A percentile compares a stretch with the other conserved stretches of the same genome.
Conservation (phyloP, 1,140 invertebrate species). For the Wiebesia pumilae region DNA sequence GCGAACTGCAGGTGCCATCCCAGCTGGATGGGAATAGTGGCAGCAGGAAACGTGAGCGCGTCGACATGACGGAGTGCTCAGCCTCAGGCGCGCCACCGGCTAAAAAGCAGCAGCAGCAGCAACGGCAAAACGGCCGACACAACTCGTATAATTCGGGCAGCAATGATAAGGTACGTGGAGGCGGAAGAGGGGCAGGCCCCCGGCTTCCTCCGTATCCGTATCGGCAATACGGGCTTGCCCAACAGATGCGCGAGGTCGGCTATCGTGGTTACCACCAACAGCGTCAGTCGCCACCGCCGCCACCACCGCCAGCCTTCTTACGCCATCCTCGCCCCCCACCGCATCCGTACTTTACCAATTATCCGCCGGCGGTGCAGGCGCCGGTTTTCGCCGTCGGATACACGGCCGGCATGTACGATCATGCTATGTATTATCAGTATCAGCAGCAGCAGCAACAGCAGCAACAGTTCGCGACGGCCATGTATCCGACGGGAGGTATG, state of each 20-base stretch:
- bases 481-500: slow-evolving; percentile 63
- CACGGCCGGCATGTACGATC: slow-evolving; percentile 62
- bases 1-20: slow-evolving; percentile 10
- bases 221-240: slow-evolving; percentile 57
- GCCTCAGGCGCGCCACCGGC: slow-evolving; percentile 38
- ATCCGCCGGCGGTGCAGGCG: slow-evolving; percentile 45
- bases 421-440: slow-evolving; percentile 62
- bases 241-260: slow-evolving; percentile 52
- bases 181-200: slow-evolving; percentile 64
- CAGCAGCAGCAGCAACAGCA: slow-evolving; percentile 62
- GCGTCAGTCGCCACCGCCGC: slow-evolving; percentile 46
- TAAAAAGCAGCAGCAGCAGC: slow-evolving; percentile 59
- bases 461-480: slow-evolving; percentile 56
- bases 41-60: slow-evolving; percentile 64
- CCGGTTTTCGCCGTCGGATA: slow-evolving; percentile 53
- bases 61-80: slow-evolving; percentile 52
- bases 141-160: slow-evolving; percentile 67
- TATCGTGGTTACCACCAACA: slow-evolving; percentile 53
- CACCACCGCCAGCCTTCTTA: slow-evolving; percentile 43
- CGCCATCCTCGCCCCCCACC: slow-evolving; percentile 48
- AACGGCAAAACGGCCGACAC: slow-evolving; percentile 69
- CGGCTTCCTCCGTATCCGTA: slow-evolving; percentile 61
- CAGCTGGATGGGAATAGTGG: slow-evolving; percentile 50
- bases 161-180: slow-evolving; percentile 77
- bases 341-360: slow-evolving; percentile 53